phyloP scores from a whole-genome alignment of 30 jellyfish, hydroid and myxozoan species.

The Turritopsis rubra region DNA sequence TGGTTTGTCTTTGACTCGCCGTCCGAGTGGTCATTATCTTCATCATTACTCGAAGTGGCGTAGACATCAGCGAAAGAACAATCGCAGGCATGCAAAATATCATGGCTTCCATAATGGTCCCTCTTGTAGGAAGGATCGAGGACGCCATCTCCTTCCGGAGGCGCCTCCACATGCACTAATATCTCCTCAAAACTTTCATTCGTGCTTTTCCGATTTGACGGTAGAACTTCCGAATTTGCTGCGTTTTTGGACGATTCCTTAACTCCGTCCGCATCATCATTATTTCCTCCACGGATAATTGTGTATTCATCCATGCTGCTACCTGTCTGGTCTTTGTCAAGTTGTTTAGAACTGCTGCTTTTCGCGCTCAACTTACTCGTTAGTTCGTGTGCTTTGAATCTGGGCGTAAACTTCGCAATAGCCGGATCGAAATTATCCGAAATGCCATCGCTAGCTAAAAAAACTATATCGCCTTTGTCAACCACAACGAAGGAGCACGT shows the following conservation, averaged over 20 bases:
- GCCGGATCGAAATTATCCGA: constrained; percentile 87
- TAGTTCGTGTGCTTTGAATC: constrained; percentile 5
- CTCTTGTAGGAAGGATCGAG: neutral
- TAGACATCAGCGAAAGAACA: neutral
- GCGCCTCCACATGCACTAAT: neutral
- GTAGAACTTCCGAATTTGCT: neutral
- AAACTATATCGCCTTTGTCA: constrained; percentile 66
- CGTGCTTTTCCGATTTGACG: neutral
- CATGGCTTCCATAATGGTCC: neutral
- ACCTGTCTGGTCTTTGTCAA: neutral
- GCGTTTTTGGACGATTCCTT: neutral
- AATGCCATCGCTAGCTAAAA: constrained; percentile 79
- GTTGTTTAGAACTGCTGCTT: neutral
- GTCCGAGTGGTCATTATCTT: neutral
- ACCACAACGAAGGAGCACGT: constrained; percentile 68
- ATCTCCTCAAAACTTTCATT: neutral
- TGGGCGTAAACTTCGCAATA: constrained; percentile 51
- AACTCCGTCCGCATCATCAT: neutral
- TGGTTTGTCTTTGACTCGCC: too few relatives aligned
- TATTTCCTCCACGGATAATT: neutral
- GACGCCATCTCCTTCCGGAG: neutral
- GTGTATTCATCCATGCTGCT: neutral
- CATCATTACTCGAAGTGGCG: neutral
- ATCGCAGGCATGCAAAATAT: neutral
- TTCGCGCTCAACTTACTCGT: neutral